phyloP scores from a whole-genome alignment of 2,113 vertebrate species.

The Scomber scombrus region DNA sequence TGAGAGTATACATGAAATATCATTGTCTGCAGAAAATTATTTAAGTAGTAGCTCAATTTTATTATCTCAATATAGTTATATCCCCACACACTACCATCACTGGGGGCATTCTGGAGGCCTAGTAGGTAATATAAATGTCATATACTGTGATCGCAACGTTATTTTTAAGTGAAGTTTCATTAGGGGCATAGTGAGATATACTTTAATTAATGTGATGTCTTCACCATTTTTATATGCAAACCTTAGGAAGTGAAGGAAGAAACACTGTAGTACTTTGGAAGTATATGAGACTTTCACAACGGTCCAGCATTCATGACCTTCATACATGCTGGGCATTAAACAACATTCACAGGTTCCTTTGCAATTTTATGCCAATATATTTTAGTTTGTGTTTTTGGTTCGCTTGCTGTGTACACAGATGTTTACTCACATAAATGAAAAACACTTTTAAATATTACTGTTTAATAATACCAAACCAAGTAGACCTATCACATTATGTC shows the following conservation, averaged over 20 bases:
- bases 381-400: conserved; percentile 18
- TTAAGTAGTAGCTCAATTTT: neutral
- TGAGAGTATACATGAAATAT: neutral
- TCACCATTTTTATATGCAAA: neutral
- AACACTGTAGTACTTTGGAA: neutral
- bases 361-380: neutral
- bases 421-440: conserved; percentile 9
- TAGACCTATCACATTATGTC: conserved; percentile 50
- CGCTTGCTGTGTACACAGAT: neutral
- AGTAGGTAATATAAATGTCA: neutral
- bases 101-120: neutral
- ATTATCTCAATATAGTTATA: neutral
- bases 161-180: neutral
- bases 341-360: neutral
- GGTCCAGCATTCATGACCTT: too few relatives aligned
- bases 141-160: neutral
- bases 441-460: conserved; percentile 18
- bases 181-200: neutral
- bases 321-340: neutral
- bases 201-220: neutral
- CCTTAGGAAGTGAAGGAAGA: neutral
- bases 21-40: neutral
- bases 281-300: neutral
- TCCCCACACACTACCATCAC: neutral
- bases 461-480: conserved; percentile 45